Evolutionary conservation across 2,113 vertebrate species (phyloP).

Genomic region (Chaenocephalus aceratus): DNA sequence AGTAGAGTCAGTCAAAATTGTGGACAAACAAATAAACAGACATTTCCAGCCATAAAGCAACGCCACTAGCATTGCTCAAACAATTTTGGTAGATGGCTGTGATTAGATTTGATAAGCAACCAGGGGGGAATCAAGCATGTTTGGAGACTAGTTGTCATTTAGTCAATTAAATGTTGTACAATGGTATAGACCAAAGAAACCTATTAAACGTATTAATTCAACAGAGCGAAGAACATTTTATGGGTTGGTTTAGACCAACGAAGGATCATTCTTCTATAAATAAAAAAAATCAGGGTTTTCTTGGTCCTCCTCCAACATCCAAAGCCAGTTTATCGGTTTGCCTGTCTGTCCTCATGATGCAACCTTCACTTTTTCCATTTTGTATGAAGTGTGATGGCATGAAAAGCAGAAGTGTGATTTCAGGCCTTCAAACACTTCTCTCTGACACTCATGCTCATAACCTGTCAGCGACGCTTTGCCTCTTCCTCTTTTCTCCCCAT

Average conservation of each 20-base stretch:
- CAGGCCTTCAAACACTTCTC: constrained; percentile 65
- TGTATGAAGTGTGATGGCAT: constrained; percentile 6
- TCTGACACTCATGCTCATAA: constrained; percentile 61
- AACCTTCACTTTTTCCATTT: constrained; percentile 11
- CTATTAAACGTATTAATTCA: no score
- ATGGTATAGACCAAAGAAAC: no score
- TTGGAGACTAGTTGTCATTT: not conserved
- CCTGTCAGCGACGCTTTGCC: constrained; percentile 61
- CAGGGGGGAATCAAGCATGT: not conserved
- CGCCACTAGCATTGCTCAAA: not conserved
- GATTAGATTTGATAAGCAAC: not conserved
- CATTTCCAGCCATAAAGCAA: not conserved
- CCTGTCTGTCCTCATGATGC: constrained; percentile 16
- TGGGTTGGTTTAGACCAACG: not conserved
- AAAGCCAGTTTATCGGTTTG: constrained; percentile 29
- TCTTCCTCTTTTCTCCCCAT: constrained; percentile 42
- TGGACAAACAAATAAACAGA: not conserved
- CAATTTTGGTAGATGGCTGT: not conserved
- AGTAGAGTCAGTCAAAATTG: not conserved
- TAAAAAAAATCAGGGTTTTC: not conserved
- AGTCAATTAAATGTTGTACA: not conserved
- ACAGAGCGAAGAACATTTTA: not conserved
- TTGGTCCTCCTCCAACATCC: constrained; percentile 9
- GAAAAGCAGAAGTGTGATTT: constrained; percentile 47
- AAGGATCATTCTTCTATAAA: not conserved